phyloP scores from a whole-genome alignment of 2,797 vertebrate species.

The Mormyrus hasselquistii region DNA sequence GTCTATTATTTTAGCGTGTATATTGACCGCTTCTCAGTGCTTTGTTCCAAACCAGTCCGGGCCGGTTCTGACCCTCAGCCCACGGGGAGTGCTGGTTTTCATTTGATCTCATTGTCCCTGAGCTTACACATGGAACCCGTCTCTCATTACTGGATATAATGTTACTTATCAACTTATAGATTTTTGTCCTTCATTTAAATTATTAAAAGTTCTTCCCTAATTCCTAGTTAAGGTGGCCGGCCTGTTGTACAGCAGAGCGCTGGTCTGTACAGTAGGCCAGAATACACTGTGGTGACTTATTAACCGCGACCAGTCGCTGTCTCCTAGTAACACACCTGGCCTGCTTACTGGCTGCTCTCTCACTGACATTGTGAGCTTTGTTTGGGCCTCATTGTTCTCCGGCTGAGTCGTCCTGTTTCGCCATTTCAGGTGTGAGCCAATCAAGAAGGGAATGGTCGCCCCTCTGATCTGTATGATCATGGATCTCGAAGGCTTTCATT shows the following conservation, averaged over 20 bases:
- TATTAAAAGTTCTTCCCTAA: neutral
- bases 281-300: neutral
- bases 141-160: constrained; percentile 1
- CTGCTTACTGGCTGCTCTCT: neutral
- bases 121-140: neutral
- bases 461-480: neutral
- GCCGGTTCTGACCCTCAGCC: neutral
- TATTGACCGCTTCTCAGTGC: neutral
- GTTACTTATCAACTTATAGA: constrained; percentile 6
- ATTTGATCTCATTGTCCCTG: neutral
- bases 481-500: neutral
- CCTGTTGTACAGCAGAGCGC: neutral
- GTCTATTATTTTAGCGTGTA: neutral
- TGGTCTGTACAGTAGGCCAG: neutral
- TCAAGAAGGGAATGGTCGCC: neutral
- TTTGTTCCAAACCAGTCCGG: neutral
- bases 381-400: neutral
- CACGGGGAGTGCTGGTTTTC: constrained; percentile 4
- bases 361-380: neutral
- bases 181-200: constrained; percentile 10
- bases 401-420: neutral
- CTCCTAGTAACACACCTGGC: neutral
- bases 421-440: neutral
- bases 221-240: neutral
- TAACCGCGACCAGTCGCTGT: neutral